Evolutionary conservation across 2,797 vertebrate species (phyloP), one percentile per base, ranked within the genome.

Genomic region (Decapterus maruadsi): DNA sequence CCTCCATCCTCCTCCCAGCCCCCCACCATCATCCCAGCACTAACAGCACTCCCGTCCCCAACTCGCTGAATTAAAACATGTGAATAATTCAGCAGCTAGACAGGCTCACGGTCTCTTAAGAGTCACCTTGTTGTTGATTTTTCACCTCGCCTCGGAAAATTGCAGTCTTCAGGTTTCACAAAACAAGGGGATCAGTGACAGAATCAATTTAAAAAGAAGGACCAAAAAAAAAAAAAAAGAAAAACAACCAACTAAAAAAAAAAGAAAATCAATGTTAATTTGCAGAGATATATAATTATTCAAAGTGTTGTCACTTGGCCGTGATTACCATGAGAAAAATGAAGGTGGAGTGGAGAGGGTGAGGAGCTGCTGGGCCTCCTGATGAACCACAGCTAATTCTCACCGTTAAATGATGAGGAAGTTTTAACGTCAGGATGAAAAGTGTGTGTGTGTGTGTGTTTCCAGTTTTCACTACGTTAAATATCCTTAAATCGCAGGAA

Each of bases 111-210:
- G 60, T 64, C 73, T 84, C 86, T 80, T 68, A 81, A 77, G 83
- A 89, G 89, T 92, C 88, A 91, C 90, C 90, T 89, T 90, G 87
- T 90, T 91, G 77, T 75, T 81, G 79, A 62, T 84, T 85, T 81
- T 85, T 77, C 62, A 65, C 66, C 65, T 73, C 72, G 64, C 61
- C 22, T 70, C 72, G 74, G 68, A 84, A 88, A 87, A 85, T 81
- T 82, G 83, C 81, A 57, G 70, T 86, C 72, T 87, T 91, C 69
- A 43, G 71, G 75, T 86, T 91, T 87, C 83, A 83, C 83, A 43
- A 85, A 89, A 88, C 74, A 57, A 79, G 53, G 1, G 71, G 86
- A 85, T 88, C 86, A 78, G 87, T 82, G 84, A 86, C 84, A 68
- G 68, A 87, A 88, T 89, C 91, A 87, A 87, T 90, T 77, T 82